These are phyloP conservation scores for Apodemia mormo DNA, from an alignment of 2,888 invertebrate species.

Conservation along the genomic window DNA sequence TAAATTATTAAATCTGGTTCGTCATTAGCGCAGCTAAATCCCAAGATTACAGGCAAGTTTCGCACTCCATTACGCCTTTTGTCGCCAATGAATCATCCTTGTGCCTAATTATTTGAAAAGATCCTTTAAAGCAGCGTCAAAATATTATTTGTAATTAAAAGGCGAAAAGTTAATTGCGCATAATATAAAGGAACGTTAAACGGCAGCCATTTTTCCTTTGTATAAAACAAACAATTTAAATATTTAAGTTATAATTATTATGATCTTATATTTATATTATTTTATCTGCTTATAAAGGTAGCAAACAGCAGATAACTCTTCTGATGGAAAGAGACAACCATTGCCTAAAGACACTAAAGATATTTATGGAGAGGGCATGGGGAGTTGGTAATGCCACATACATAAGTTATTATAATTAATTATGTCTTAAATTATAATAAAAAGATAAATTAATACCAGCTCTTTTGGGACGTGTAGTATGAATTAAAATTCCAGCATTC, in stretches of 20 bases:
- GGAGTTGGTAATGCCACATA: no score
- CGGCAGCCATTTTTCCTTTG: neutral
- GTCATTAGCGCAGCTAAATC: constrained; percentile 35
- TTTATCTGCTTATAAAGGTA: neutral
- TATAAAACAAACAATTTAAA: neutral
- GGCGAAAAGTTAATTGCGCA: constrained; percentile 68
- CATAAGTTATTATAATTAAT: no score
- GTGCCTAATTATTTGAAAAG: constrained; percentile 68
- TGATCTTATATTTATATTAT: neutral
- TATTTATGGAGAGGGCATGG: no score
- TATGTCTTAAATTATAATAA: no score
- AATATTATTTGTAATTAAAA: constrained; percentile 74
- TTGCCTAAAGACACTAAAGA: neutral
- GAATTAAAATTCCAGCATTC: no score
- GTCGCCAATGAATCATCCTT: constrained; percentile 61
- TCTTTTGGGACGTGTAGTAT: no score
- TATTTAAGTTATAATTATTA: neutral
- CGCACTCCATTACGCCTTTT: constrained; percentile 74
- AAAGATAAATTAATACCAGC: no score
- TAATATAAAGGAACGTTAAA: constrained; percentile 38
- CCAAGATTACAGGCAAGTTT: constrained; percentile 52
- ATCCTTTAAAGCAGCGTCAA: constrained; percentile 60
- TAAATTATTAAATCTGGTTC: constrained; percentile 17
- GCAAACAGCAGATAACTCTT: neutral
- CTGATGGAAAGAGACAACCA: neutral